Evolutionary conservation across 2,113 vertebrate genomes (phyloP).

Genomic region (Onychostoma macrolepis): DNA sequence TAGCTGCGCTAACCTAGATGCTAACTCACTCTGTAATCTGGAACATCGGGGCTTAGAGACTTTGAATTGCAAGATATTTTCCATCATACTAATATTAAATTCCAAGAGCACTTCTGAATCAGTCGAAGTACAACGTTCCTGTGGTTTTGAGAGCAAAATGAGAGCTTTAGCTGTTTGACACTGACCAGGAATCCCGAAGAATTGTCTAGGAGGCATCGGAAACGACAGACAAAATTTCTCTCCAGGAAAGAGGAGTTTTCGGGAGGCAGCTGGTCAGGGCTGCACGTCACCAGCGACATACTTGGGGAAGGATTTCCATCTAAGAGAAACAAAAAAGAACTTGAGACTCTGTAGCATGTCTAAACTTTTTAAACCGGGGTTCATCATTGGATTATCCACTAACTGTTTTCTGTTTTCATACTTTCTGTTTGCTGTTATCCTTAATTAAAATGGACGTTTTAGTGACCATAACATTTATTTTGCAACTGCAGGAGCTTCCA

Average conservation of each 20-base stretch:
- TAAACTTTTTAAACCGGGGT: background rate
- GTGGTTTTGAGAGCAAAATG: background rate
- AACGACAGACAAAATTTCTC: conserved; percentile 88
- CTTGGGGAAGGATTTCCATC: conserved; percentile 62
- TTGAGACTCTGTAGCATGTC: background rate
- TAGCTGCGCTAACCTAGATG: conserved; percentile 22
- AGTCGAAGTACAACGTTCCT: background rate
- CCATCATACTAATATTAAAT: background rate
- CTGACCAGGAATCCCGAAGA: conserved; percentile 94
- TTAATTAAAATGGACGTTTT: conserved; percentile 50
- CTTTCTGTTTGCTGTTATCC: conserved; percentile 1
- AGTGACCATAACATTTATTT: conserved; percentile 46
- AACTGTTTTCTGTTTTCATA: background rate
- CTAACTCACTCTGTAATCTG: conserved; percentile 8
- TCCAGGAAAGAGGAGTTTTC: conserved; percentile 92
- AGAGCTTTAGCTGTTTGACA: background rate
- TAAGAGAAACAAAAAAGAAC: conserved; percentile 43
- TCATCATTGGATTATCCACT: background rate
- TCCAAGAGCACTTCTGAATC: background rate
- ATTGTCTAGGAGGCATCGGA: conserved; percentile 93
- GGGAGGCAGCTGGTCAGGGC: conserved; percentile 86
- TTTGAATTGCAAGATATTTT: conserved; percentile 9
- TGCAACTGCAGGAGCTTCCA: conserved; percentile 51
- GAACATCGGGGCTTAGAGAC: conserved; percentile 12
- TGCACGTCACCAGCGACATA: conserved; percentile 76